phyloP scores from a whole-genome alignment of 2,888 invertebrate genomes.

The Netelia melanura region DNA sequence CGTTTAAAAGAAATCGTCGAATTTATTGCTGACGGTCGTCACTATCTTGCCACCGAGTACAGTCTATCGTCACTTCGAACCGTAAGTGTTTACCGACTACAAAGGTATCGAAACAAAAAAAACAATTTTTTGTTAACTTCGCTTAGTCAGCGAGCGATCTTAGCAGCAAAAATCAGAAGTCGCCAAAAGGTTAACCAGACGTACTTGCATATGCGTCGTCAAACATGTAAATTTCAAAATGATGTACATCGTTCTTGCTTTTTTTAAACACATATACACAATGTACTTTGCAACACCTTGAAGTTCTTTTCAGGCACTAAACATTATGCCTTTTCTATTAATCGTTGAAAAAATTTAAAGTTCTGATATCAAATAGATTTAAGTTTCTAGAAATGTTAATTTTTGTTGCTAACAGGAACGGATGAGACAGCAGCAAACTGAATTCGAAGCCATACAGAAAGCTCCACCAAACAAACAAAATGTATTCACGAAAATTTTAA shows the following conservation, averaged over 20 bases:
- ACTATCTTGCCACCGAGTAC: slow-evolving; percentile 80
- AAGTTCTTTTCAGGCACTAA: too few relatives aligned
- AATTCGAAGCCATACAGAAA: slow-evolving; percentile 72
- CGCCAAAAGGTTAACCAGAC: too few relatives aligned
- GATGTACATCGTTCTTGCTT: too few relatives aligned
- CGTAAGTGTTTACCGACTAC: slow-evolving; percentile 71
- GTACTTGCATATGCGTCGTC: too few relatives aligned
- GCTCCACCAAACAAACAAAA: slow-evolving; percentile 73
- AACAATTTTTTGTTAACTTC: neutral
- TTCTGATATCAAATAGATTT: too few relatives aligned
- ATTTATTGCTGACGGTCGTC: slow-evolving; percentile 78
- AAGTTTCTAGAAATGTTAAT: neutral
- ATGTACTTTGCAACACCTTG: too few relatives aligned
- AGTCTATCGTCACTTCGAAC: slow-evolving; percentile 76
- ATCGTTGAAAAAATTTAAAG: too few relatives aligned
- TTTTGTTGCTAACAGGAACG: slow-evolving; percentile 72
- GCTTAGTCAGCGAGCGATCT: neutral
- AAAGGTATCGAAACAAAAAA: neutral
- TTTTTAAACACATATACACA: too few relatives aligned
- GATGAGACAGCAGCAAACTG: slow-evolving; percentile 77
- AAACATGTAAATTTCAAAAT: too few relatives aligned
- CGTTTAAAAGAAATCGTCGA: slow-evolving; percentile 77
- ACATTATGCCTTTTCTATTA: too few relatives aligned
- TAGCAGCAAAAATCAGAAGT: too few relatives aligned
- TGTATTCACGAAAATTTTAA: slow-evolving; percentile 77